Evolutionary conservation across 1,140 invertebrate genomes (phyloP), one percentile per base, ranked within the genome.

Genomic region (Heliothis virescens): DNA sequence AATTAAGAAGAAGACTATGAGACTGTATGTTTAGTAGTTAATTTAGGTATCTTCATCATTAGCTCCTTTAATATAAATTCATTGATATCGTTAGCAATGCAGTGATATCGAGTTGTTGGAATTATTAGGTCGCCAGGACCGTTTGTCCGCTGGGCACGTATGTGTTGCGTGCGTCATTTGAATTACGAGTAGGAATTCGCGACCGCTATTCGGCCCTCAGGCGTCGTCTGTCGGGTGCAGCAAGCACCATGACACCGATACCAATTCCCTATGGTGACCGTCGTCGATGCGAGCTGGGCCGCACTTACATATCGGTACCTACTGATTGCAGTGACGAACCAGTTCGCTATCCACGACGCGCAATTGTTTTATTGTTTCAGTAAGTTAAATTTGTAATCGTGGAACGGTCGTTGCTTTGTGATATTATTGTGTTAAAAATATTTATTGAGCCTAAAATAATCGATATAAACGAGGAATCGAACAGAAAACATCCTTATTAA

Each of bases 181-280:
- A 92, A 94, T 93, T 94, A 94, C 93, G 93, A 93, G 91, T 88
- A 90, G 93, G 93, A 93, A 94, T 94, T 93, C 79, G 92, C 88
- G 90, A 92, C 93, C 93, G 93, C 93, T 94, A 94, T 92, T 91
- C 88, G 90, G 91, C 88, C 90, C 90, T 86, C 87, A 81, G 79
- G 83, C 85, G 81, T 55, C 79, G 81, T 62, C 78, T 71, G 77
- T 87, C 57, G 78, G 82, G 79, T 83, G 83, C 88, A 85, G 79
- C 84, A 85, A 85, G 84, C 86, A 86, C 85, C 81, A 85, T 92
- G 93, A 91, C 92, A 93, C 90, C 89, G 86, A 93, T 93, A 91
- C 81, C 80, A 72, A 80, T 83, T 90, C 91, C 89, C 89, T 89
- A 87, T 89, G 90, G 90, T 84, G 84, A 84, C 81, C 84, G 57